Base-by-base conservation (phyloP, 2,888 invertebrate genomes). In the Odontothrips loti region DNA sequence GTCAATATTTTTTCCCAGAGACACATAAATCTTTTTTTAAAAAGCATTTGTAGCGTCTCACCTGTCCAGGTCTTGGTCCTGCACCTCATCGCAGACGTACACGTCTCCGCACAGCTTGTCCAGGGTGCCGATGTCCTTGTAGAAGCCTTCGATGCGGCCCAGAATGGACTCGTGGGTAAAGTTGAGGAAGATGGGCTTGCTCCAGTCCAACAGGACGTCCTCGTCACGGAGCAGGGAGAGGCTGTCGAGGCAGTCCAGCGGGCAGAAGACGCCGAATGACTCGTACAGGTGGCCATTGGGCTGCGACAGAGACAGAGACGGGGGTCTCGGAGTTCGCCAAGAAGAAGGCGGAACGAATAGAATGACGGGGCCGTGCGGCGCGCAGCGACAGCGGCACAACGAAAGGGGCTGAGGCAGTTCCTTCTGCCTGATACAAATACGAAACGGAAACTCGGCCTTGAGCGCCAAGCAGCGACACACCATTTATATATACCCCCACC, bases 241-340 rank as follows among this genome's bases (percentile, higher is more conserved):
- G 84, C 91, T 88, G 85, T 95, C 94, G 84, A 94, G 89, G 84
- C 92, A 91, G 86, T 93, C 92, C 86, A 92, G 91, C 80, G 95
- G 95, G 88, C 95, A 95, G 89, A 95, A 95, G 83, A 95, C 93
- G 84, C 94, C 93, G 87, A 95, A 93, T 87, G 95, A 95, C 88
- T 95, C 95, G 90, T 94, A 94, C 84, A 93, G 89, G 86, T 91
- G 90, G 85, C 92, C 92, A 88, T 95, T 93, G 82, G 94, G 94
- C 95, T 95, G 88, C 23, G 68, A 80, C 91, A 90, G 79, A 81
- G 82, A 2, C 34, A 15, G 80, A 79, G 81, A 81, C 80, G 23
- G 79, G 29, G 79, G 80, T 29, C 23, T n/a, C n/a, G n/a, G n/a
- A n/a, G n/a, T n/a, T n/a, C n/a, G n/a, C n/a, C 34, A 81, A 4